phyloP scores from a whole-genome alignment of 2,113 vertebrate species.

The Chaetorhynchus papuensis region DNA sequence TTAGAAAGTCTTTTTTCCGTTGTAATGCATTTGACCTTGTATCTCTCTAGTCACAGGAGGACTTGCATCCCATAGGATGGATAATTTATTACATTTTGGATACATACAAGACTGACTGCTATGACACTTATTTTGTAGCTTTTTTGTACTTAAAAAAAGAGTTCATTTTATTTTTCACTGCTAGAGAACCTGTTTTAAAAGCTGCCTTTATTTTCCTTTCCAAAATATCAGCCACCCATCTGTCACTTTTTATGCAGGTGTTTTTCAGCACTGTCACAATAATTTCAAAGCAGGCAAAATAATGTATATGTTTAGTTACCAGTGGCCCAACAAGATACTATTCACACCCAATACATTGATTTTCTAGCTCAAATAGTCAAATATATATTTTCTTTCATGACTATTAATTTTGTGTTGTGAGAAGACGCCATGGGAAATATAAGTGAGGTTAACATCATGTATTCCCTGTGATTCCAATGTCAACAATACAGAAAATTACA shows the following conservation, averaged over 20 bases:
- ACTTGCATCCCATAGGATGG: not conserved
- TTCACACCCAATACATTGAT: not conserved
- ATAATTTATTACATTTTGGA: not conserved
- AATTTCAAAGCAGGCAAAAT: not conserved
- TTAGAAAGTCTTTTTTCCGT: not conserved
- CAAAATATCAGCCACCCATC: not conserved
- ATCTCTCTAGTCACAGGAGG: not conserved
- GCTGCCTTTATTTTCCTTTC: not conserved
- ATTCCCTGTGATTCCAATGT: not conserved
- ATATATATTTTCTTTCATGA: not conserved
- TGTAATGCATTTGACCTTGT: not conserved
- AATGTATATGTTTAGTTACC: not conserved
- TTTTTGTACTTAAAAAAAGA: not conserved
- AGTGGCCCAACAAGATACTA: not conserved
- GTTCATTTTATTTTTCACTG: not conserved
- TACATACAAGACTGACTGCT: not conserved
- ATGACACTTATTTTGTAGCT: not conserved
- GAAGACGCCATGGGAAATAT: not conserved
- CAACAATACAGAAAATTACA: not conserved
- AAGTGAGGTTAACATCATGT: not conserved
- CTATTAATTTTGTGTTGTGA: not conserved
- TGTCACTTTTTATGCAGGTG: not conserved
- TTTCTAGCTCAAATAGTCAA: not conserved
- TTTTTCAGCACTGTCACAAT: not conserved
- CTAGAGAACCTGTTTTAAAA: not conserved